A percentile compares a stretch with the other conserved stretches of the same genome.
Evolutionary conservation across 2,113 vertebrate species (phyloP).

Genomic region (Colistium nudipinnis): DNA sequence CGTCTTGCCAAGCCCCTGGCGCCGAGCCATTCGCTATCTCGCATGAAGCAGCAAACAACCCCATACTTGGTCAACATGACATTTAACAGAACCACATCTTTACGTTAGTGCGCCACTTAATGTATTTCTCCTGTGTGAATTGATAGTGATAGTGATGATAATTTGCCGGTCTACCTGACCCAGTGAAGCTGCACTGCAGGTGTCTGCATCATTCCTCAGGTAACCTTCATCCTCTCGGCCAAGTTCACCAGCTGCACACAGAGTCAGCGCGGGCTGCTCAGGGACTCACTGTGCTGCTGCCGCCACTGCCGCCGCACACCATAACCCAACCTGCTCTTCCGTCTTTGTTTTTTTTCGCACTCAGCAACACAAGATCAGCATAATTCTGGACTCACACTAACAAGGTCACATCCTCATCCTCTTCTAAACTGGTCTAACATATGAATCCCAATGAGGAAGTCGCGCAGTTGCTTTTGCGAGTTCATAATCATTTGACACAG

Average conservation of each 20-base stretch:
- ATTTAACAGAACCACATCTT: background rate
- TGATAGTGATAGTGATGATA: no score
- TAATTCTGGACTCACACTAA: background rate
- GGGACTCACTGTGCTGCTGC: constrained; percentile 49
- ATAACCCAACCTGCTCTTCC: constrained; percentile 8
- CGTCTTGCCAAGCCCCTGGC: constrained; percentile 45
- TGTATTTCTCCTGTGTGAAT: no score
- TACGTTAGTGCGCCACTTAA: background rate
- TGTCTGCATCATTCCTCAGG: constrained; percentile 32
- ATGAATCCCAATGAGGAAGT: background rate
- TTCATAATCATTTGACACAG: background rate
- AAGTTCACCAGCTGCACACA: constrained; percentile 40
- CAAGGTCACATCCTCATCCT: background rate
- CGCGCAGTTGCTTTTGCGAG: background rate
- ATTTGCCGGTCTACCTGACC: background rate
- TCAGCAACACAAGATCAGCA: background rate
- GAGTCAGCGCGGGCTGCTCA: constrained; percentile 39
- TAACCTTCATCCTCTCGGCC: constrained; percentile 30
- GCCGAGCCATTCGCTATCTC: constrained; percentile 10
- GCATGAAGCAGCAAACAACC: background rate
- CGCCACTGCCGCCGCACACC: constrained; percentile 8
- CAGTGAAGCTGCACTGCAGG: constrained; percentile 40
- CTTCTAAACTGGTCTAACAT: background rate
- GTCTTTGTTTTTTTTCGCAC: constrained; percentile 46
- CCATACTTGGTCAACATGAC: background rate